Percentiles rank a stretch among this genome's conserved stretches.
Evolutionary conservation across 2,113 vertebrate species (phyloP).

Genomic region (Microcebus murinus): DNA sequence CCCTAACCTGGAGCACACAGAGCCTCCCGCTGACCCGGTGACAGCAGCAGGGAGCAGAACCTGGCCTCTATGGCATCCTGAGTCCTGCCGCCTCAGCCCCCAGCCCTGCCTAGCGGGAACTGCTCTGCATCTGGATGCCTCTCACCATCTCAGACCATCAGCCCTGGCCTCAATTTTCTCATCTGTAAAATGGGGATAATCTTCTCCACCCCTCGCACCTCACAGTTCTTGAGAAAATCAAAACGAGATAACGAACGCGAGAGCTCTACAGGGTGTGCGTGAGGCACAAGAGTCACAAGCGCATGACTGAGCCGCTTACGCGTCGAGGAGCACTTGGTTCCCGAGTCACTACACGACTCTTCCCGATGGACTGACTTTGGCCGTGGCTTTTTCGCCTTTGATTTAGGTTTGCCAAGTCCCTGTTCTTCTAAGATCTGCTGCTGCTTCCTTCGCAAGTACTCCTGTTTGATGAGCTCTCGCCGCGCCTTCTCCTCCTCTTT

Average conservation of each 20-base stretch:
- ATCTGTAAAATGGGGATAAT: background rate
- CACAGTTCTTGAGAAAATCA: background rate
- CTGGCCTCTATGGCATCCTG: too few relatives aligned
- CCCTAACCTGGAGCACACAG: background rate
- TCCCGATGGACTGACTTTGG: constrained; percentile 95
- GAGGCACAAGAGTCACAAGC: background rate
- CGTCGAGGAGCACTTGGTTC: constrained; percentile 90
- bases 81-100: too few relatives aligned
- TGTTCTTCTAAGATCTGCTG: constrained; percentile 96
- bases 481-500: constrained; percentile 98
- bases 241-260: background rate
- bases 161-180: background rate
- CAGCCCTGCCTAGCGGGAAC: background rate
- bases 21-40: too few relatives aligned
- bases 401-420: constrained; percentile 90
- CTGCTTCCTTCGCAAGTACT: constrained; percentile 95
- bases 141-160: background rate
- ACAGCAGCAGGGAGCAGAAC: background rate
- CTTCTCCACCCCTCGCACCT: background rate
- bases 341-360: constrained; percentile 89
- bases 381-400: constrained; percentile 88
- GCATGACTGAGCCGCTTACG: constrained; percentile 82
- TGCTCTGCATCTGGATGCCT: fast-evolving
- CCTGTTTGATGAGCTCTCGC: constrained; percentile 97
- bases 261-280: fast-evolving